These are phyloP conservation scores for Ophioninae sp. DNA, from an alignment of 2,888 invertebrate species.

Conservation along the genomic window DNA sequence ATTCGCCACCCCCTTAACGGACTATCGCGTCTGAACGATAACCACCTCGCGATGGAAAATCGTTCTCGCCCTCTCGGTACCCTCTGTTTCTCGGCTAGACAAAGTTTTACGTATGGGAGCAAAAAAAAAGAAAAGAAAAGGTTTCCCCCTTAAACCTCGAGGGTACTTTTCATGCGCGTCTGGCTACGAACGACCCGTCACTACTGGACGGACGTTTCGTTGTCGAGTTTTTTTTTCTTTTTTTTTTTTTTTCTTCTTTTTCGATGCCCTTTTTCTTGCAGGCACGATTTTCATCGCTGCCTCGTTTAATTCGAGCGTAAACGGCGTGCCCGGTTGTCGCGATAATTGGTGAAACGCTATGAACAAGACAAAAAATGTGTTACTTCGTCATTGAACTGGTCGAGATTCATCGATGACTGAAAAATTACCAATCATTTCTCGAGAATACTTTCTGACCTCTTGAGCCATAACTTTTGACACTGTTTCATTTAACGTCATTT, in stretches of 20 bases:
- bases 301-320: neutral
- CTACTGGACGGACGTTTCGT: constrained; percentile 25
- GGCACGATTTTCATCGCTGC: neutral
- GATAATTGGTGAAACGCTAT: neutral
- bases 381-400: neutral
- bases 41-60: constrained; percentile 38
- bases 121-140: neutral
- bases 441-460: neutral
- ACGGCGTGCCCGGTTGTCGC: neutral
- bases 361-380: neutral
- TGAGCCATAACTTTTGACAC: too few relatives aligned
- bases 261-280: constrained; percentile 12
- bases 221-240: neutral
- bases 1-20: constrained; percentile 62
- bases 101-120: constrained; percentile 12
- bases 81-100: neutral
- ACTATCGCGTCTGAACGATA: constrained; percentile 54
- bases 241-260: neutral
- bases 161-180: constrained; percentile 12
- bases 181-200: constrained; percentile 20
- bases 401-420: neutral
- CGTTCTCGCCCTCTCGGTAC: constrained; percentile 14
- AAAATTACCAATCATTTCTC: neutral
- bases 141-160: neutral
- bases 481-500: too few relatives aligned